Percentiles rank a stretch among this genome's conserved stretches.
These are phyloP conservation scores for Phaethon lepturus DNA, from an alignment of 2,113 vertebrate genomes.

Conservation along the genomic window DNA sequence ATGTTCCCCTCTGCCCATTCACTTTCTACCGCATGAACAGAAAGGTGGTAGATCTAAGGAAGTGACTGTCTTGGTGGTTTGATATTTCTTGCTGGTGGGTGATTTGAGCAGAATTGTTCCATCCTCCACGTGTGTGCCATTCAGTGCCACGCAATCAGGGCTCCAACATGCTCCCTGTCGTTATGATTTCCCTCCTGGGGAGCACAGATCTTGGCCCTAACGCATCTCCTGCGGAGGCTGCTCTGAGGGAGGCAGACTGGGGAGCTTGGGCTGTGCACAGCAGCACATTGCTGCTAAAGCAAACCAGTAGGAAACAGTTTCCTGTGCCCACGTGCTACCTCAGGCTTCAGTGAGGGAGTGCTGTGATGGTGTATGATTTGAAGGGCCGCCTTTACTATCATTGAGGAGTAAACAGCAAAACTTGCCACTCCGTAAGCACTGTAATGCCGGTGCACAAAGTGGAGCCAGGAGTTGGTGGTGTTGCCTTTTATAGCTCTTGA, in stretches of 20 bases:
- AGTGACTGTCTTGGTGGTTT: background rate
- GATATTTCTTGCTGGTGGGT: background rate
- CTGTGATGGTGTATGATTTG: background rate
- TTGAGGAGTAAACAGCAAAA: background rate
- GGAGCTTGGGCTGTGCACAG: background rate
- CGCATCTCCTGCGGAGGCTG: background rate
- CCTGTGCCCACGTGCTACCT: background rate
- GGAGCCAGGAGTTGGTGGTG: background rate
- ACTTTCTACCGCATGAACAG: background rate
- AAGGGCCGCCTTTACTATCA: background rate
- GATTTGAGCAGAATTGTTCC: background rate
- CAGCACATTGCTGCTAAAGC: background rate
- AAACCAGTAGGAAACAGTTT: rapidly evolving
- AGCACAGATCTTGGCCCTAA: background rate
- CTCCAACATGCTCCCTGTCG: rapidly evolving
- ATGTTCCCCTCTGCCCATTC: background rate
- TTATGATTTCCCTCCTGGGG: background rate
- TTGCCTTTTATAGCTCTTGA: background rate
- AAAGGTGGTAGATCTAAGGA: background rate
- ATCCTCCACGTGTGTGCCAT: background rate
- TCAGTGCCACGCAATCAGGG: background rate
- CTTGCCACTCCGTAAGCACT: background rate
- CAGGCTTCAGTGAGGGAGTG: background rate
- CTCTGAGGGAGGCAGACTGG: background rate
- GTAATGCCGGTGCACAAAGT: background rate